Evolutionary conservation across 2,888 invertebrate genomes (phyloP).

Genomic region (Eupithecia subumbrata): DNA sequence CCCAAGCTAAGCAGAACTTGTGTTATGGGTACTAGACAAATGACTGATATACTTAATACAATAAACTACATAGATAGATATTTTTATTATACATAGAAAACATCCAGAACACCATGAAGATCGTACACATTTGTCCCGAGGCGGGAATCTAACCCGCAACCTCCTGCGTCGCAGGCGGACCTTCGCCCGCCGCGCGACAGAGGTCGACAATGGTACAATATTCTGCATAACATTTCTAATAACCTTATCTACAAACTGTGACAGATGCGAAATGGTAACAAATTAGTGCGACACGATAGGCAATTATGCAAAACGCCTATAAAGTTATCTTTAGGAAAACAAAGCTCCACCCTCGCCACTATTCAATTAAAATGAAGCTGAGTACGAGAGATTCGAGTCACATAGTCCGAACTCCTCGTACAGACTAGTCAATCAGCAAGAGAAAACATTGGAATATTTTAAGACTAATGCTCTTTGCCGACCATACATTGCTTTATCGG

Average conservation of each 20-base stretch:
- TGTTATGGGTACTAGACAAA: too few relatives aligned
- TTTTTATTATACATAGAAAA: too few relatives aligned
- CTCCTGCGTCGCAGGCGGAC: too few relatives aligned
- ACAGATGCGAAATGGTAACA: slow-evolving; percentile 79
- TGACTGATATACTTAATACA: too few relatives aligned
- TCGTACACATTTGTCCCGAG: too few relatives aligned
- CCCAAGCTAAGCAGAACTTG: too few relatives aligned
- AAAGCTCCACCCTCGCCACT: slow-evolving; percentile 73
- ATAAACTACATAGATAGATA: too few relatives aligned
- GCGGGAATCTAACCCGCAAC: too few relatives aligned
- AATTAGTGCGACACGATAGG: slow-evolving; percentile 73
- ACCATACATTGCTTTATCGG: background rate
- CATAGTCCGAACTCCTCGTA: slow-evolving; percentile 51
- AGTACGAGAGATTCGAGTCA: slow-evolving; percentile 78
- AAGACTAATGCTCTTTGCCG: slow-evolving; percentile 1
- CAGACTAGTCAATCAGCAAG: slow-evolving; percentile 12
- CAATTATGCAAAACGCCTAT: slow-evolving; percentile 81
- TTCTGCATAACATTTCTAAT: background rate
- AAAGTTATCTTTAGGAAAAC: slow-evolving; percentile 81
- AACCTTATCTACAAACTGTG: slow-evolving; percentile 55
- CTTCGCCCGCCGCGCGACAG: too few relatives aligned
- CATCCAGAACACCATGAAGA: too few relatives aligned
- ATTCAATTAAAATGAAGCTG: slow-evolving; percentile 83
- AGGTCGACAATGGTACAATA: background rate
- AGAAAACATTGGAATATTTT: slow-evolving; percentile 1